Evolutionary conservation across 2,797 vertebrate species (phyloP), one percentile per base, ranked within the genome.

Genomic region (Anabas testudineus): DNA sequence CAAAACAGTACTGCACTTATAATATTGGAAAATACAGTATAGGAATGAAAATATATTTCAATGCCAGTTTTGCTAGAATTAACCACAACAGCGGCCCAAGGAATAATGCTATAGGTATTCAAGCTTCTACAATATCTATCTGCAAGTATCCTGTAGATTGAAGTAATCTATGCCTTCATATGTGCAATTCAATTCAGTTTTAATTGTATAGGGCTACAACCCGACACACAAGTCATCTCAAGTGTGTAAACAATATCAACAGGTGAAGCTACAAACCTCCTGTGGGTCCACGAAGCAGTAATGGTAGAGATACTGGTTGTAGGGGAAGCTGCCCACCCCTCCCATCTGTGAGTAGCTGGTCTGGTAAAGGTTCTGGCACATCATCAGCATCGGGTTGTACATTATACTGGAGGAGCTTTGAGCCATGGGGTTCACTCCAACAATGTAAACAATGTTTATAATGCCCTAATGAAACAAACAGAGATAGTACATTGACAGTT

Each of bases 201-300:
- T n/a, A n/a, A n/a, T n/a, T n/a, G n/a, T n/a, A n/a, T n/a, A n/a
- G n/a, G n/a, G n/a, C n/a, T n/a, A n/a, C n/a, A n/a, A n/a, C n/a
- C n/a, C n/a, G n/a, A n/a, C n/a, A n/a, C n/a, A n/a, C n/a, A n/a
- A n/a, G n/a, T n/a, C n/a, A n/a, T n/a, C n/a, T n/a, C n/a, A n/a
- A n/a, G n/a, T n/a, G n/a, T n/a, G 9, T 36, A 59, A 8, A 46
- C 26, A 28, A 46, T 16, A 48, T 37, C n/a, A 30, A 24, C 18
- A 64, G 7, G 8, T 51, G 51, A 45, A 45, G 24, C 3, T 34
- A 74, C 90, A 57, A 54, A 97, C 96, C 96, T 97, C 96, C 81
- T 97, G 96, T 2, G 96, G 95, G 74, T 97, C 96, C 76, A 97
- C 96, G 12, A 93, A 95, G 89, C 96, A 97, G 92, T 97, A 97